phyloP scores from a whole-genome alignment of 2,888 invertebrate species.

The Atethmia centrago region DNA sequence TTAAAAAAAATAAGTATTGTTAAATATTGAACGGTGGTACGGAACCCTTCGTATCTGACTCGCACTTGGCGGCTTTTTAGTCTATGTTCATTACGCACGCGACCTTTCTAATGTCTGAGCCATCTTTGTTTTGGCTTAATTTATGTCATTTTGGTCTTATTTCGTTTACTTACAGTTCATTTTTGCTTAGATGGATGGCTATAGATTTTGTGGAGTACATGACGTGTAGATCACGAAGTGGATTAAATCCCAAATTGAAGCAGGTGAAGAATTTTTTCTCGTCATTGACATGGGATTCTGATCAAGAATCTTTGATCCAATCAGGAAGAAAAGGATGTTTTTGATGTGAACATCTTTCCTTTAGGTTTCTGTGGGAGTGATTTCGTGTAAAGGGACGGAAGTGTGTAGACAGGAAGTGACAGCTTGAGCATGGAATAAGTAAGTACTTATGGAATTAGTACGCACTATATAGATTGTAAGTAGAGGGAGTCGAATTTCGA shows the following conservation, averaged over 20 bases:
- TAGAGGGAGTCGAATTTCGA: no score
- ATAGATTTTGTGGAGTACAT: slow-evolving; percentile 58
- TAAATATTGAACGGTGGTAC: neutral
- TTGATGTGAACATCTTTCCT: no score
- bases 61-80: slow-evolving; percentile 57
- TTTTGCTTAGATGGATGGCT: slow-evolving; percentile 28
- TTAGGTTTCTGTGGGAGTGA: no score
- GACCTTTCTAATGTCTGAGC: slow-evolving; percentile 75
- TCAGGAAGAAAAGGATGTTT: slow-evolving; percentile 27
- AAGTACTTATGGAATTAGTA: no score
- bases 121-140: slow-evolving; percentile 40
- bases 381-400: no score
- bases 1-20: no score
- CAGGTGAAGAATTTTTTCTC: slow-evolving; percentile 67
- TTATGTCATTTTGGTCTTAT: slow-evolving; percentile 39
- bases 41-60: neutral
- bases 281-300: slow-evolving; percentile 49
- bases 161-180: slow-evolving; percentile 23
- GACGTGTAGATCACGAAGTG: slow-evolving; percentile 73
- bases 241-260: slow-evolving; percentile 75
- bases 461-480: no score
- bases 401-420: no score
- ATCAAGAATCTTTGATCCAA: slow-evolving; percentile 46
- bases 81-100: slow-evolving; percentile 74
- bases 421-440: no score